A percentile compares a stretch with the other conserved stretches of the same genome.
Conservation (phyloP, 1,140 invertebrate genomes). For the Drosophila nasuta region DNA sequence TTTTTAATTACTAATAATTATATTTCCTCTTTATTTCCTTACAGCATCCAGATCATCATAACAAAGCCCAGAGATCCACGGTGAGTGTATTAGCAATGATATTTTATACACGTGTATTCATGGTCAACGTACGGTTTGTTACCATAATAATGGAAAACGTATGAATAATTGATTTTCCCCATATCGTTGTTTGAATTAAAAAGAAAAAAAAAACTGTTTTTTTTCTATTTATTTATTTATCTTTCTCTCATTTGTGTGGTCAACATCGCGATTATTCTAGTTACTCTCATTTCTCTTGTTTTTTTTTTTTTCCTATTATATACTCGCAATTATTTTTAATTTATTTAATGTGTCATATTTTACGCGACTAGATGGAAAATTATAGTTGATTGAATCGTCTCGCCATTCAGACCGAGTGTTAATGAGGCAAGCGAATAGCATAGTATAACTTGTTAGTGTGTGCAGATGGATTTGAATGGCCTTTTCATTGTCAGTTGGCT, state of each 20-base stretch:
- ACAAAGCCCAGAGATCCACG: neutral
- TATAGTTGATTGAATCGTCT: constrained; percentile 35
- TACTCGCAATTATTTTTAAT: constrained; percentile 42
- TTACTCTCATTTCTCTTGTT: constrained; percentile 16
- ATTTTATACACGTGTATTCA: constrained; percentile 4
- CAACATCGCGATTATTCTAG: constrained; percentile 25
- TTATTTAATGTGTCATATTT: constrained; percentile 38
- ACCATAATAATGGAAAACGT: constrained; percentile 42
- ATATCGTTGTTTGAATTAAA: constrained; percentile 18
- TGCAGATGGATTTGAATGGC: constrained; percentile 41
- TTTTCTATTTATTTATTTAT: constrained; percentile 7
- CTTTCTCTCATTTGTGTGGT: constrained; percentile 32
- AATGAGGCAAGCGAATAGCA: neutral
- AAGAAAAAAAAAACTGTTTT: constrained; percentile 24
- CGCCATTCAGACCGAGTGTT: constrained; percentile 6
- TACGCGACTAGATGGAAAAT: constrained; percentile 19
- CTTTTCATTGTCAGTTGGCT: constrained; percentile 53
- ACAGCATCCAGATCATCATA: neutral
- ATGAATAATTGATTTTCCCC: constrained; percentile 68
- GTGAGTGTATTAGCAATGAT: neutral
- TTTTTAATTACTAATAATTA: too few species aligned
- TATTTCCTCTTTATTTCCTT: too few species aligned
- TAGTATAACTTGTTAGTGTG: neutral
- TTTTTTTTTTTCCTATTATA: constrained; percentile 15
- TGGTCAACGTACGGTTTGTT: constrained; percentile 6